phyloP scores from a whole-genome alignment of 2,888 invertebrate species.

The Stenolophus ochropezus region DNA sequence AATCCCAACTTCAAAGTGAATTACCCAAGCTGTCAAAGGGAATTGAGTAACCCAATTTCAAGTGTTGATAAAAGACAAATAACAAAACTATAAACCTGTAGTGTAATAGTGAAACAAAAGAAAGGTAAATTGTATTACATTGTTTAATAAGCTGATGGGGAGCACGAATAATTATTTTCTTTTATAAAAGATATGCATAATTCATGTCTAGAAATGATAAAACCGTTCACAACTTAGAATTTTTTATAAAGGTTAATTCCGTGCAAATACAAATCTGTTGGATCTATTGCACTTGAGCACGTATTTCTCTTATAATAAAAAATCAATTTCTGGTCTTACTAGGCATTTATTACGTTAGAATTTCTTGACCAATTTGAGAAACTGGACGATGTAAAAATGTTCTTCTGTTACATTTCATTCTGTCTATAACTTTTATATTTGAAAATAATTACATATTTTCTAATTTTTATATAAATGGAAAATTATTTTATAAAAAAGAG shows the following conservation, averaged over 20 bases:
- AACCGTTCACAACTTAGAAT: background rate
- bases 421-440: too few relatives aligned
- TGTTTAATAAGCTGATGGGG: background rate
- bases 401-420: too few relatives aligned
- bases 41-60: background rate
- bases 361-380: background rate
- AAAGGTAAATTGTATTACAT: too few relatives aligned
- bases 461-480: too few relatives aligned
- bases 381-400: background rate
- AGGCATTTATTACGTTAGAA: background rate
- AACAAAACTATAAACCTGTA: too few relatives aligned
- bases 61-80: background rate
- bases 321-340: background rate
- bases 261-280: background rate
- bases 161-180: background rate
- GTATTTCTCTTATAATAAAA: background rate
- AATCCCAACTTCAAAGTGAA: background rate
- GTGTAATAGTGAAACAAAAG: too few relatives aligned
- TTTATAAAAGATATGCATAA: background rate
- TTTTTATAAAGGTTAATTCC: background rate
- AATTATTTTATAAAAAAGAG: too few relatives aligned
- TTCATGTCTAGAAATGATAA: background rate
- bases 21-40: background rate
- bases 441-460: too few relatives aligned
- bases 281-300: background rate